phyloP scores from a whole-genome alignment of 2,113 vertebrate species.

The Phylloscopus trochiloides region DNA sequence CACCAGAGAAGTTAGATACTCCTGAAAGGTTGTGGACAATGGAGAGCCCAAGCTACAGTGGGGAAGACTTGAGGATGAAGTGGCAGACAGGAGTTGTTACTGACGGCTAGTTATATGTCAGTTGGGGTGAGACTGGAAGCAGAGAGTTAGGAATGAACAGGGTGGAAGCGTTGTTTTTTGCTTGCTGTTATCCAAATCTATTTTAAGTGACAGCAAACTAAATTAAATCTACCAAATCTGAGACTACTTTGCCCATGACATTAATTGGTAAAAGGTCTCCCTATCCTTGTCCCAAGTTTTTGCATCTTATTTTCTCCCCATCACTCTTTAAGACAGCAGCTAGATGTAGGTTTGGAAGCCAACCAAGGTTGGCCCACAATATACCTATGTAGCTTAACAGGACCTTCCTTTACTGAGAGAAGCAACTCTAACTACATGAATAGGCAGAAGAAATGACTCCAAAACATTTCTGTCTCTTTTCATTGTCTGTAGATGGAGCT shows the following conservation, averaged over 20 bases:
- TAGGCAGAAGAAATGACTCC: background rate
- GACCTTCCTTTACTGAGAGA: background rate
- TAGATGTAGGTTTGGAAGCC: background rate
- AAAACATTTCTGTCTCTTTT: background rate
- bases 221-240: background rate
- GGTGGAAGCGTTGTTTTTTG: background rate
- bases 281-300: background rate
- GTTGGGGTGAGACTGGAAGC: background rate
- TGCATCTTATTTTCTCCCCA: background rate
- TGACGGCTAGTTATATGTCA: background rate
- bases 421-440: background rate
- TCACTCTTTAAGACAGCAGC: background rate
- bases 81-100: background rate
- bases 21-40: background rate
- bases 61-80: background rate
- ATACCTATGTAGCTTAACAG: background rate
- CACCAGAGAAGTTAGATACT: background rate
- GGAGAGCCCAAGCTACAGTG: fast-evolving
- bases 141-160: background rate
- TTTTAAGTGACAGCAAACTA: background rate
- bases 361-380: fast-evolving
- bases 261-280: background rate
- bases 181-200: background rate
- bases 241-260: background rate
- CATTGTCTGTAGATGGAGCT: background rate